Evolutionary conservation across 2,888 invertebrate species (phyloP).

Genomic region (Helobdella robusta): DNA sequence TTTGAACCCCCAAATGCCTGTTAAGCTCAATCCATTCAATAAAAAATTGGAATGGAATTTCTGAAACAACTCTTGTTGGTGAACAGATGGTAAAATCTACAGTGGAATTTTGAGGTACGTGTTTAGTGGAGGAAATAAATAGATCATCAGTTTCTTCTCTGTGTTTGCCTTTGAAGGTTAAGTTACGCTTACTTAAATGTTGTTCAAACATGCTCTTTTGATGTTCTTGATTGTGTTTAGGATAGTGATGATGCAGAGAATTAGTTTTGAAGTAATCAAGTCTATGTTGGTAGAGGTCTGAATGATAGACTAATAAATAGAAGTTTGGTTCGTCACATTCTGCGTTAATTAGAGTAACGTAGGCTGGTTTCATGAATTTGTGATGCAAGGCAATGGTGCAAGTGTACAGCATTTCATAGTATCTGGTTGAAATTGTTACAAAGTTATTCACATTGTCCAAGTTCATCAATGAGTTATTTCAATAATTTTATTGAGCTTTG

Average conservation of each 20-base stretch:
- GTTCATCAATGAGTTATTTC: no score
- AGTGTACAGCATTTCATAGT: not conserved
- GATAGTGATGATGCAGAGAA: not conserved
- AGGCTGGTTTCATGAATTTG: not conserved
- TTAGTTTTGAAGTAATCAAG: not conserved
- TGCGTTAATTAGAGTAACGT: not conserved
- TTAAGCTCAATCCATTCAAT: conserved; percentile 7
- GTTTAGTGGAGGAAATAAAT: not conserved
- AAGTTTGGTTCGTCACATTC: not conserved
- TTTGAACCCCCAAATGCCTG: conserved; percentile 8
- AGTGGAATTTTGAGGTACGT: not conserved
- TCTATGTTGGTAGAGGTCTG: not conserved
- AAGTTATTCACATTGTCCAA: no score
- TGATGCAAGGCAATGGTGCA: not conserved
- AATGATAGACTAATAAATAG: not conserved
- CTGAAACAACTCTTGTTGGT: not conserved
- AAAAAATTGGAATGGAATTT: not conserved
- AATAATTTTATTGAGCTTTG: no score
- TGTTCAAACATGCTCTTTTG: not conserved
- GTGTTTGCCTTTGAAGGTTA: not conserved
- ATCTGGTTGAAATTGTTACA: no score
- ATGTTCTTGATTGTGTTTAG: no score
- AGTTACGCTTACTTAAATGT: not conserved
- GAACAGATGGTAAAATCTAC: not conserved
- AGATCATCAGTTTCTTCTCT: not conserved